phyloP scores from a whole-genome alignment of 2,888 invertebrate genomes.

The Hoplodrina blanda region DNA sequence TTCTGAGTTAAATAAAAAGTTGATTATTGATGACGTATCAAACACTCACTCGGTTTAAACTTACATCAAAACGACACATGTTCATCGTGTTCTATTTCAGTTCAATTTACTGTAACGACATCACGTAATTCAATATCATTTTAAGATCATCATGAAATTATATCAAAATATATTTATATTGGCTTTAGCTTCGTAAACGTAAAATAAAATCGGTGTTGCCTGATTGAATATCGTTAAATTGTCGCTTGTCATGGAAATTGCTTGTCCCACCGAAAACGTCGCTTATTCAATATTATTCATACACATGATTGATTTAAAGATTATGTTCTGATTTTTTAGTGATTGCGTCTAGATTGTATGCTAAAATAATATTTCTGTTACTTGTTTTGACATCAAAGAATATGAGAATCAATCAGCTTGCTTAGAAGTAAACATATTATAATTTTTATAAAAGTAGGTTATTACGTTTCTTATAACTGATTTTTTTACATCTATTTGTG shows the following conservation, averaged over 20 bases:
- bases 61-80: background rate
- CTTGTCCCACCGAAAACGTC: conserved; percentile 37
- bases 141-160: conserved; percentile 21
- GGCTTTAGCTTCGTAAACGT: conserved; percentile 24
- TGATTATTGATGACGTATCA: background rate
- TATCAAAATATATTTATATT: conserved; percentile 34
- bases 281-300: conserved; percentile 42
- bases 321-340: conserved; percentile 27
- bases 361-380: background rate
- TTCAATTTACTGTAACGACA: conserved; percentile 15
- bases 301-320: conserved; percentile 46
- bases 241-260: conserved; percentile 63
- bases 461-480: background rate
- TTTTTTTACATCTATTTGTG: background rate
- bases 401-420: background rate
- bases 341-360: background rate
- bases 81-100: background rate
- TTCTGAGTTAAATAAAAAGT: background rate
- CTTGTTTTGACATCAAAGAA: conserved; percentile 3
- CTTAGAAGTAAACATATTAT: background rate
- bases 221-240: conserved; percentile 56
- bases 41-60: background rate
- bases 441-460: background rate
- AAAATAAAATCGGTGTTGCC: conserved; percentile 49
- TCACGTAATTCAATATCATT: conserved; percentile 27